These are phyloP conservation scores for Tarsius wallacei DNA, from an alignment of 2,797 vertebrate genomes.

Conservation along the genomic window DNA sequence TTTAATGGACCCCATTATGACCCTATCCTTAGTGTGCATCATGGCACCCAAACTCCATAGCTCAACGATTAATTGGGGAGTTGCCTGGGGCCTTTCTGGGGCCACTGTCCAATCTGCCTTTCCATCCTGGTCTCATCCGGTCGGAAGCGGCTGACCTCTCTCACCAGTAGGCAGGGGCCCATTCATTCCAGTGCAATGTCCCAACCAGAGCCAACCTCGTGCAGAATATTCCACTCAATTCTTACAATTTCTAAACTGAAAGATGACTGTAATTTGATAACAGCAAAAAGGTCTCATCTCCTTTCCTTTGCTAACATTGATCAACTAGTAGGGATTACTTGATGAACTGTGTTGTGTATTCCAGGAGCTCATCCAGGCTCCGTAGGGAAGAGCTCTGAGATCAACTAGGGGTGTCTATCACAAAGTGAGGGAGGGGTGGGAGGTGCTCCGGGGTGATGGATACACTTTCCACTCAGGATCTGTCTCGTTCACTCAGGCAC, in stretches of 20 bases:
- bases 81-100: conserved; percentile 55
- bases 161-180: neutral
- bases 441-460: neutral
- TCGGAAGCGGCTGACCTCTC: conserved; percentile 31
- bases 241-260: conserved; percentile 41
- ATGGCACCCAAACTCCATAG: conserved; percentile 24
- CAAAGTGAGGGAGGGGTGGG: neutral
- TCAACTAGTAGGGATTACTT: neutral
- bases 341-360: neutral
- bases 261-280: neutral
- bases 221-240: neutral
- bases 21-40: conserved; percentile 9
- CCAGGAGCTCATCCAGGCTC: neutral
- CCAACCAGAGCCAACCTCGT: neutral
- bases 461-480: neutral
- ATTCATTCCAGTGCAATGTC: neutral
- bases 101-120: conserved; percentile 50
- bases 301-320: neutral
- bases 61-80: conserved; percentile 68
- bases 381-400: neutral
- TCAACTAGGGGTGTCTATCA: neutral
- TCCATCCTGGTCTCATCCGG: conserved; percentile 40
- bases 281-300: neutral
- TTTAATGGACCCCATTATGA: conserved; percentile 80
- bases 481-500: neutral